Conservation (phyloP, 2,113 vertebrate species). For the Stegostoma tigrinum region DNA sequence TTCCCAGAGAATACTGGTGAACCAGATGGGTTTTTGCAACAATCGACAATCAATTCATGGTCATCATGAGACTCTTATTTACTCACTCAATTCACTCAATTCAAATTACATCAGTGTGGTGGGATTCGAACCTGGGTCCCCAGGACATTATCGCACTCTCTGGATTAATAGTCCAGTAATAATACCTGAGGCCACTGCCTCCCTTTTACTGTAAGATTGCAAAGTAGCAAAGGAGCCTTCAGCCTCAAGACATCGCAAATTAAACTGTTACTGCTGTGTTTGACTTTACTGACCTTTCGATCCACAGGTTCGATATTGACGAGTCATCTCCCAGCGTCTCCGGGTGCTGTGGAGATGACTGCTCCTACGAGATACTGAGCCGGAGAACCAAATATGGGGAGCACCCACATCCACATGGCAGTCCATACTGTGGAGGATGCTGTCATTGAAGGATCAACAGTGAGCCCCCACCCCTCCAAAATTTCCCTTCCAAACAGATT, state of each 20-base stretch:
- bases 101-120: too few species aligned
- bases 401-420: constrained; percentile 64
- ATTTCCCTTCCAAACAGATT: background rate
- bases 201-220: background rate
- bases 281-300: background rate
- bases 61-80: too few species aligned
- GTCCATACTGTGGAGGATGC: constrained; percentile 78
- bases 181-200: too few species aligned
- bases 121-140: too few species aligned
- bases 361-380: constrained; percentile 85
- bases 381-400: constrained; percentile 83
- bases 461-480: background rate
- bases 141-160: too few species aligned
- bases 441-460: constrained; percentile 64
- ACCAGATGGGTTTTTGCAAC: too few species aligned
- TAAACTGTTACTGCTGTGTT: background rate
- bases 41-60: too few species aligned
- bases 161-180: too few species aligned
- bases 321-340: constrained; percentile 83
- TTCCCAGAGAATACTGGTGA: too few species aligned
- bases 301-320: constrained; percentile 76
- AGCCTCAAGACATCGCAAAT: background rate
- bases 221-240: background rate
- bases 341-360: constrained; percentile 83
- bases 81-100: too few species aligned